A percentile compares a stretch with the other conserved stretches of the same genome.
These are phyloP conservation scores for Pachyseris speciosa DNA, from an alignment of 64 coral and sea anemone genomes.

Conservation along the genomic window DNA sequence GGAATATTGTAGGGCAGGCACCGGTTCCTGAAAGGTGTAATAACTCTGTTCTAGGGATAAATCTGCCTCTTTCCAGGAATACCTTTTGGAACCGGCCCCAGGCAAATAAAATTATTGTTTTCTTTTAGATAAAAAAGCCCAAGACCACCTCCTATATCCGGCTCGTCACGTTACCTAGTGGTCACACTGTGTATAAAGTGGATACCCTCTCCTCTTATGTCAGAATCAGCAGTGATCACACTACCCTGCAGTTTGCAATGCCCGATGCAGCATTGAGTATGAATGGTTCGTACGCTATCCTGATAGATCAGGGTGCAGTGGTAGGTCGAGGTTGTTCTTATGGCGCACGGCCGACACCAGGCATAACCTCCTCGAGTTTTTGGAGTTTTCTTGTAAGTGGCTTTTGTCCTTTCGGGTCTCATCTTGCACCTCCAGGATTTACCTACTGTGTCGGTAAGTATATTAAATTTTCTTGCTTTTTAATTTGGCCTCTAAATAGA, in stretches of 20 bases:
- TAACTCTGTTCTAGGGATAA: too few relatives aligned
- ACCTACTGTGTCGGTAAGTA: background rate
- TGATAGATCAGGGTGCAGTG: constrained; percentile 10
- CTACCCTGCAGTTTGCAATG: background rate
- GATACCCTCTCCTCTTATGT: background rate
- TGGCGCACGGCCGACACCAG: constrained; percentile 9
- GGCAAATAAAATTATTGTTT: too few relatives aligned
- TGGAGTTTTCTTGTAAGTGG: background rate
- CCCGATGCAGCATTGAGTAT: constrained; percentile 3
- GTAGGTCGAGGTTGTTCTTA: background rate
- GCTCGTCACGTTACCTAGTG: background rate
- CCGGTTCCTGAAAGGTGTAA: too few relatives aligned
- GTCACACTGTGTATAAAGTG: background rate
- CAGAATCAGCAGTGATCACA: background rate
- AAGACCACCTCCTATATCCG: background rate
- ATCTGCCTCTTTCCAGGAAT: too few relatives aligned
- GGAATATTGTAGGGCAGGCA: too few relatives aligned
- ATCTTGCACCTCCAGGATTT: background rate
- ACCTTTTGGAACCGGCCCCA: too few relatives aligned
- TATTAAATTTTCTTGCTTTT: background rate
- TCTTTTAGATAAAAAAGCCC: too few relatives aligned
- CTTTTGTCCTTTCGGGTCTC: background rate
- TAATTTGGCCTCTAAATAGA: too few relatives aligned
- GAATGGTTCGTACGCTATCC: constrained; percentile 3
- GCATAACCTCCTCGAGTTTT: background rate